Base-by-base conservation (phyloP, 2,888 invertebrate genomes). In the Drosophila siamana region DNA sequence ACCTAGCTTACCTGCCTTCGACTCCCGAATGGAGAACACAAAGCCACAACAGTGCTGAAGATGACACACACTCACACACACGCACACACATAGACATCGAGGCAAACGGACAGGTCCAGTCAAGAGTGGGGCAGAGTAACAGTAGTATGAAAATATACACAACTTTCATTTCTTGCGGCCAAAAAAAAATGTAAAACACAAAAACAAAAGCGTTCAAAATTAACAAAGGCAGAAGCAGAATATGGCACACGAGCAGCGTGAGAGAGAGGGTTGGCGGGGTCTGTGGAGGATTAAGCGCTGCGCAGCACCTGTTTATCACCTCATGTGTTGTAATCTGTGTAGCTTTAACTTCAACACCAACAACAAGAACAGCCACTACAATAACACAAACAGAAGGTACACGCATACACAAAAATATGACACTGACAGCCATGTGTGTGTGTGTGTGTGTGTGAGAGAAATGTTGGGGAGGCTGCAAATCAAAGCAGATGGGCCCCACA, bases 131-230 rank as follows among this genome's bases (percentile, higher is more conserved):
- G 55, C 62, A 54, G 60, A 86, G 72, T 86, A 86, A 83, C 83
- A 86, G 86, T 83, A 81, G 86, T 83, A 86, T 74, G 69, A 83
- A 84, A 69, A 86, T 83, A 86, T 68, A 69, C 71, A 86, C 70
- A 83, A 86, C 83, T 83, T 83, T 83, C 83, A 86, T 83, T 83
- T 83, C 86, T 83, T 84, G 72, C 51, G 74, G 84, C 76, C 59
- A 67, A 78, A 68, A 75, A 54, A 46, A 50, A n/a, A n/a, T n/a
- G 26, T 26, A 33, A 33, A n/a, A 11, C 4, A 33, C 52, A 76
- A 75, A 84, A 83, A 84, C 81, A 83, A 79, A 74, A 84, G 79
- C 79, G 71, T 64, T 74, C 66, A 59, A 83, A 78, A 84, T 81
- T 65, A 81, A 80, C 77, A 78, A 71, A 82, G 66, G 78, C 57